Percentiles rank a stretch among this genome's conserved stretches.
phyloP scores from a whole-genome alignment of 1,140 invertebrate genomes.

The Ceratoteleas bidentatus region DNA sequence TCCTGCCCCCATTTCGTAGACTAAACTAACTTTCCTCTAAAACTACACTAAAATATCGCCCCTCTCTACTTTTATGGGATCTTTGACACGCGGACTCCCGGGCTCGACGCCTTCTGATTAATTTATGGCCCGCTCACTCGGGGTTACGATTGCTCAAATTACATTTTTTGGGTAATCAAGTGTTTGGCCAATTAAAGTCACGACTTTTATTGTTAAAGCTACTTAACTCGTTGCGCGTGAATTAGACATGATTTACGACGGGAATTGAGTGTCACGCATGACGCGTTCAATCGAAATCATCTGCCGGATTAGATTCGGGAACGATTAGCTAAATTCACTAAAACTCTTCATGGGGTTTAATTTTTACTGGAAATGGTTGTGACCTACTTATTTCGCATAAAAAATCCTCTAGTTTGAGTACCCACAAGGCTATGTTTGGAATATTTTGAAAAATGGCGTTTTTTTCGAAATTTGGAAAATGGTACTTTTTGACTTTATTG shows the following conservation, averaged over 20 bases:
- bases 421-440: no score
- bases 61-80: constrained; percentile 42
- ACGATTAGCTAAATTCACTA: no score
- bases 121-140: constrained; percentile 30
- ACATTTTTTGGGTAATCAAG: constrained; percentile 45
- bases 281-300: constrained; percentile 3
- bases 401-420: no score
- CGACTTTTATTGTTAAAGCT: constrained; percentile 15
- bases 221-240: constrained; percentile 1
- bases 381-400: no score
- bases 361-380: no score
- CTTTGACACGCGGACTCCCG: constrained; percentile 29
- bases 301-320: not conserved
- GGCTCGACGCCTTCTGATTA: constrained; percentile 21
- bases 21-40: no score
- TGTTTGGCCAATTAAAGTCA: constrained; percentile 29
- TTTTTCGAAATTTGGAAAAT: no score
- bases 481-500: no score
- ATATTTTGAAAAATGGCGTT: no score
- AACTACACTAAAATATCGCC: no score
- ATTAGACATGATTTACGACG: constrained; percentile 22
- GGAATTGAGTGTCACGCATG: not conserved
- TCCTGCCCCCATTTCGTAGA: no score
- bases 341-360: no score
- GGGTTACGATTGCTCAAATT: constrained; percentile 32